Evolutionary conservation across 2,797 vertebrate species (phyloP), one percentile per base, ranked within the genome.

Genomic region (Danio aesculapii): DNA sequence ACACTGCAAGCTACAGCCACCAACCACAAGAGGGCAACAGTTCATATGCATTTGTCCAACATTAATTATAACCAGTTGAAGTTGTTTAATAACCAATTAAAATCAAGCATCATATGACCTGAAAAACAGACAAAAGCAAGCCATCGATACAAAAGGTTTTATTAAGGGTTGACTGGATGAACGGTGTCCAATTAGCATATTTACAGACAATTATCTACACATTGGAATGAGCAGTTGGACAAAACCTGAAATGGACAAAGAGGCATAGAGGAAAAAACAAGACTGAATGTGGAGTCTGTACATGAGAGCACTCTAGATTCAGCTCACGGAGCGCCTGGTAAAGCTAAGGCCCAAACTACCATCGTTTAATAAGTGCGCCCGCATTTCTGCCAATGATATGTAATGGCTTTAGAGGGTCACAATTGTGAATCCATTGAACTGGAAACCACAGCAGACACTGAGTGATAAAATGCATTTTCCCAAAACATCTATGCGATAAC

Each of bases 181-280:
- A 84, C 62, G 49, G 43, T 11, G 63, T 58, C 81, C 79, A 83
- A 77, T 83, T 61, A 78, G 64, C 11, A 86, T 87, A 90, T 88
- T 88, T 90, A 90, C 87, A 88, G 82, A 84, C 55, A 73, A 66
- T 74, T 87, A 87, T 87, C 88, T 88, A 89, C 86, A 89, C 61
- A 77, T 19, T 9, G 21, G 70, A 82, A 71, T 66, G 17, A 82
- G 68, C 78, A 75, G 71, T 62, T 77, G 59, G 16, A 67, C 19
- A 70, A 55, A 71, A 70, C 44, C 16, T n/a, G 47, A 49, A 76
- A 61, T 21, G 19, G n/a, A 62, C 44, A 72, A 58, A 5, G 14
- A 6, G 6, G 47, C 8, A 77, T 0, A 79, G 21, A 9, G 55
- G 10, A 17, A 11, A 13, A 77, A 50, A 70, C 6, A 3, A 47